Evolutionary conservation across 1,140 invertebrate genomes (phyloP), one percentile per base, ranked within the genome.

Genomic region (Sweltsa coloradensis): DNA sequence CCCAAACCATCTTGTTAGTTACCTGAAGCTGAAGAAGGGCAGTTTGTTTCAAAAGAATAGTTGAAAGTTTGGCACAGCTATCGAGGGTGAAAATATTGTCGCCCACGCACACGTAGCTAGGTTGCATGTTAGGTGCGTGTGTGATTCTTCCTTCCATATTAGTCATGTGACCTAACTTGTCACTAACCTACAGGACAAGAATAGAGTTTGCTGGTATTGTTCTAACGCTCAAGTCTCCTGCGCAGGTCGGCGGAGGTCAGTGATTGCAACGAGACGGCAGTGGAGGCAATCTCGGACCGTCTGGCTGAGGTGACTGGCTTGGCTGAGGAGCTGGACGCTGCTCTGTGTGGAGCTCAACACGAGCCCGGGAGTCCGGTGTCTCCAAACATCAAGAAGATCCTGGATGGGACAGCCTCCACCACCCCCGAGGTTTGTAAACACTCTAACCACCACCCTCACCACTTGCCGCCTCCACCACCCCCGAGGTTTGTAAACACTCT

Each of bases 261-360:
- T 11, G 61, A 62, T 16, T 67, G 65, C 51, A 79, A 81, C 58
- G 63, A 69, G 34, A 72, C 76, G 40, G 78, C 79, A 2, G 70
- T 79, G 5, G 75, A 78, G 34, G 75, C 78, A 7, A 81, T 83
- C 25, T 71, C 75, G 6, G 71, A 75, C 49, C 71, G 70, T 55
- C 60, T 83, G 23, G 60, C 69, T n/a, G 76, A 79, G 59, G 77
- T 82, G 0, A 77, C 78, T 5, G 69, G 68, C 37, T 66, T 81
- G 2, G 78, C 79, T 1, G 78, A 82, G 54, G 74, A 78, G 45
- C 58, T 83, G 34, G 80, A 82, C 53, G 69, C 69, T 6, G 65
- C 60, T 60, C 66, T 63, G 47, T 78, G 58, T 64, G 66, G 76
- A 62, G 58, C 66, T 9, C 66, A 71, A 53, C 59, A 64, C 47